Conservation (phyloP, 2,797 vertebrate species). For the Enteromius unitaeniatus region DNA sequence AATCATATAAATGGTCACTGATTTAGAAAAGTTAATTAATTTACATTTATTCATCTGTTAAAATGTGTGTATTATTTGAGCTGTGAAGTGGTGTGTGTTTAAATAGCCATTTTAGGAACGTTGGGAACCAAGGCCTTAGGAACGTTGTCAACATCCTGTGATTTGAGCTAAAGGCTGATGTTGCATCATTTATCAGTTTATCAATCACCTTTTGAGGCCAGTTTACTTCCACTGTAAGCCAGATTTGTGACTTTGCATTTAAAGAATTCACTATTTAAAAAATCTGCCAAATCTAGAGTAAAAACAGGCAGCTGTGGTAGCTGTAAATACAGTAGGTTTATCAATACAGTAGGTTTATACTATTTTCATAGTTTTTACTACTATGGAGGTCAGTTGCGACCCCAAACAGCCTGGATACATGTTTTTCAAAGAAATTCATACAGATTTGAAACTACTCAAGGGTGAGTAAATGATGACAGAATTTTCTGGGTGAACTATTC, state of each 20-base stretch:
- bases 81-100: too few relatives aligned
- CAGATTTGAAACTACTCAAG: too few relatives aligned
- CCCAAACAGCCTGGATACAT: too few relatives aligned
- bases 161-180: background rate
- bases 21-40: background rate
- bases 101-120: too few relatives aligned
- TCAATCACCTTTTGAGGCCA: background rate
- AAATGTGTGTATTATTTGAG: background rate
- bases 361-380: too few relatives aligned
- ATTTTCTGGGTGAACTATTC: too few relatives aligned
- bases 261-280: background rate
- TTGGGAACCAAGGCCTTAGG: background rate
- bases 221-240: background rate
- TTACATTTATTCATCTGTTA: background rate
- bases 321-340: background rate
- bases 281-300: background rate
- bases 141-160: background rate
- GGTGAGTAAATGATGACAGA: too few relatives aligned
- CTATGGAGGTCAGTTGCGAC: too few relatives aligned
- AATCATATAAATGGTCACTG: background rate
- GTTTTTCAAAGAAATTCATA: too few relatives aligned
- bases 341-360: background rate
- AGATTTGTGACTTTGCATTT: background rate
- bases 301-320: background rate
- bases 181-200: background rate